phyloP scores from a whole-genome alignment of 2,113 vertebrate species.

The Hydropotes inermis region DNA sequence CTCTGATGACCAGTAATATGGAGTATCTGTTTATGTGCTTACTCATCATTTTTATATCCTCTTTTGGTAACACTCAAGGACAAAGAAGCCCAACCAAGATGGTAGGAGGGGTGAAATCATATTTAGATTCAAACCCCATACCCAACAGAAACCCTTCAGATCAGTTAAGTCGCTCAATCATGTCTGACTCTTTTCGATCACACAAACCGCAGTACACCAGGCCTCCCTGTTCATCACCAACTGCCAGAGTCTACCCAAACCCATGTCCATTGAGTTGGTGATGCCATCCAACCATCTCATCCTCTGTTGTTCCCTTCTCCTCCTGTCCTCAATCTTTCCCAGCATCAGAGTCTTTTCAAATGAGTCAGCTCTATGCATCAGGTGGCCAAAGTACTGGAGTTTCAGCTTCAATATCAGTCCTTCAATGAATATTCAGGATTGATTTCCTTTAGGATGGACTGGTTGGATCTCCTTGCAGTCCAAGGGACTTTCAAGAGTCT shows the following conservation, averaged over 20 bases:
- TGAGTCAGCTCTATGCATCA: too few species aligned
- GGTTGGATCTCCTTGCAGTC: not conserved
- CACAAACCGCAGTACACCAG: not conserved
- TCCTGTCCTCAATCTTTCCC: not conserved
- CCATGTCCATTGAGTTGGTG: not conserved
- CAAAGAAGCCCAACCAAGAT: too few species aligned
- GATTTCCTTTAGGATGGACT: not conserved
- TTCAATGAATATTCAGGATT: not conserved
- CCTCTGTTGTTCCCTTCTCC: not conserved
- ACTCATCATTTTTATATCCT: not conserved
- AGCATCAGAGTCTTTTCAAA: not conserved
- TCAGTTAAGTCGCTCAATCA: not conserved
- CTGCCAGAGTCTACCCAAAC: not conserved
- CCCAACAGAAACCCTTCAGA: too few species aligned
- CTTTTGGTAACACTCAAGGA: not conserved
- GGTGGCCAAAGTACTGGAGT: not conserved
- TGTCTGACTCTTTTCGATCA: not conserved
- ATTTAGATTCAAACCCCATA: too few species aligned
- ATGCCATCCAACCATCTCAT: not conserved
- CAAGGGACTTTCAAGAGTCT: not conserved
- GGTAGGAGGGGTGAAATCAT: too few species aligned
- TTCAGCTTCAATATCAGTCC: not conserved
- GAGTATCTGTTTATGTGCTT: not conserved
- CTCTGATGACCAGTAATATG: not conserved
- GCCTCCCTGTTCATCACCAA: not conserved